Evolutionary conservation across 2,797 vertebrate species (phyloP), one percentile per base, ranked within the genome.

Genomic region (Okamejei kenojei): DNA sequence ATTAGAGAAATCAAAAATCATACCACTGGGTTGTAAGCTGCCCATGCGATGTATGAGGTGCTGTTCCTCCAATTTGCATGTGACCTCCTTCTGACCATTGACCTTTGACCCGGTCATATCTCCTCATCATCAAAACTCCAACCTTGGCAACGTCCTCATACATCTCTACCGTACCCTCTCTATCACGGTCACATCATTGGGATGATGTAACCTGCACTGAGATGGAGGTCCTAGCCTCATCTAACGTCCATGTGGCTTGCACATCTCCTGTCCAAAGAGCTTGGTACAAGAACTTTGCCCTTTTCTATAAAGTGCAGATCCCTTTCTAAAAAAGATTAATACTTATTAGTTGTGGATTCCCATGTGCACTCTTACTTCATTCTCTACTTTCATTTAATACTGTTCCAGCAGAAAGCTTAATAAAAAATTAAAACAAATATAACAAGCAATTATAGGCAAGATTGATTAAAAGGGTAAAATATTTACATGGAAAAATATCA

Each of bases 381-480:
- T 19, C n/a, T 88, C n/a, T 68, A 35, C 17, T 32, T 35, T 61
- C 19, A 17, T 88, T 88, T 88, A 88, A 88, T 88, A 88, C 23
- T 88, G 63, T 68, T 68, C 63, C n/a, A 35, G 61, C 63, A n/a
- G 84, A 88, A 68, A 35, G n/a, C 63, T 68, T 88, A 88, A 88
- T 88, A 68, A 88, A 88, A 88, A 88, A 88, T 88, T 88, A 68
- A 88, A 68, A 88, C 84, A 88, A 88, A 88, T 68, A 88, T 88
- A 88, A 68, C 65, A 88, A 65, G 84, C 84, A 65, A 88, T 88
- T 88, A 88, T 88, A 32, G 84, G 17, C 7, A 68, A 68, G 84
- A 68, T 88, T 88, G 84, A 88, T 88, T 88, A 88, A 88, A 88
- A 88, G 84, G 63, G 68, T 88, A 35, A 88, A 68, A 88, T 68